phyloP scores from a whole-genome alignment of 1,140 invertebrate genomes.

The Augochlora pura region DNA sequence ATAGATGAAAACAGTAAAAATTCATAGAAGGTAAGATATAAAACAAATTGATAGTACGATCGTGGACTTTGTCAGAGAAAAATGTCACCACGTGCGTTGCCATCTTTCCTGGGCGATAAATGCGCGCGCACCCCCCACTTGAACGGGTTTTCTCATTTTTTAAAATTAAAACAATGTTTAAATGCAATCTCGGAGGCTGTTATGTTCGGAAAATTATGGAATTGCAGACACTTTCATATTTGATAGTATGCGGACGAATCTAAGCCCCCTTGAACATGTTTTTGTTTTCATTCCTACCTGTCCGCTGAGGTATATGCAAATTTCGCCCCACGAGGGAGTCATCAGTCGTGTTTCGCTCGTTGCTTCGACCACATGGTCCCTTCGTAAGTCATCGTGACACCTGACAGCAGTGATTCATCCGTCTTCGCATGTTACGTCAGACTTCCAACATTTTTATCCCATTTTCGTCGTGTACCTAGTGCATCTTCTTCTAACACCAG shows the following conservation, averaged over 20 bases:
- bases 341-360: conserved; percentile 22
- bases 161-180: not conserved
- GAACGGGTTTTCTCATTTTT: not conserved
- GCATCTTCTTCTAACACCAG: no score
- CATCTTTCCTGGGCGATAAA: conserved; percentile 11
- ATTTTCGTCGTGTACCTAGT: no score
- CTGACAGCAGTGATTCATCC: not conserved
- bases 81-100: not conserved
- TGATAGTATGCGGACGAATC: no score
- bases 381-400: not conserved
- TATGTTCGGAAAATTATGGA: not conserved
- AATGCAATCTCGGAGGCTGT: not conserved
- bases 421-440: no score
- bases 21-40: no score
- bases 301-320: not conserved
- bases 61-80: not conserved
- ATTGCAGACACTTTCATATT: no score
- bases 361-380: not conserved
- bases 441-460: not conserved
- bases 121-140: conserved; percentile 1
- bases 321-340: not conserved
- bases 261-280: not conserved
- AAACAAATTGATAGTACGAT: no score
- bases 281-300: not conserved
- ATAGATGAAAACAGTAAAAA: no score